Conservation (phyloP, 2,113 vertebrate species). For the Burhinus oedicnemus region DNA sequence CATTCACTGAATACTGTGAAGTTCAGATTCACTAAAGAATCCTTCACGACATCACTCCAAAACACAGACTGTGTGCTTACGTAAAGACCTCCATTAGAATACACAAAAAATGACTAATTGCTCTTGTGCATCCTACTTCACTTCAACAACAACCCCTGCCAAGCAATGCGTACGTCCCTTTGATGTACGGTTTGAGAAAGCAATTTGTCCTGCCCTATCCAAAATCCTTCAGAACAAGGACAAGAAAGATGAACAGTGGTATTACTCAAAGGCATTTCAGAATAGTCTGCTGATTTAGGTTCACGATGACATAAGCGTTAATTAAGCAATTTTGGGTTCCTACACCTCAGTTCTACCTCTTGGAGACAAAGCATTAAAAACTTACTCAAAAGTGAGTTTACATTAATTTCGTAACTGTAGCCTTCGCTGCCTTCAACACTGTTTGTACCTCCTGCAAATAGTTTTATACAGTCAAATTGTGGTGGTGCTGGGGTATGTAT, state of each 20-base stretch:
- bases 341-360: not conserved
- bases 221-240: not conserved
- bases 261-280: not conserved
- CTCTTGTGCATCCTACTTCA: not conserved
- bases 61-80: accelerated
- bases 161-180: accelerated
- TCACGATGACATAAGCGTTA: not conserved
- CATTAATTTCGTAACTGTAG: not conserved
- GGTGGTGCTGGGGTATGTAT: too few species aligned
- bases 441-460: not conserved
- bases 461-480: not conserved
- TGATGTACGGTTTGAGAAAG: not conserved
- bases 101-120: not conserved
- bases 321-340: not conserved
- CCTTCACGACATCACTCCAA: not conserved
- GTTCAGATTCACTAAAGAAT: not conserved
- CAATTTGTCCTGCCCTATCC: not conserved
- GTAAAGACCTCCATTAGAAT: not conserved
- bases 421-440: not conserved
- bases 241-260: not conserved
- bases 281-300: not conserved
- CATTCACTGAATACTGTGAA: not conserved
- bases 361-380: not conserved
- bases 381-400: not conserved
- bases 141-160: not conserved